Evolutionary conservation across 2,888 invertebrate genomes (phyloP).

Genomic region (Drosophila prolongata): DNA sequence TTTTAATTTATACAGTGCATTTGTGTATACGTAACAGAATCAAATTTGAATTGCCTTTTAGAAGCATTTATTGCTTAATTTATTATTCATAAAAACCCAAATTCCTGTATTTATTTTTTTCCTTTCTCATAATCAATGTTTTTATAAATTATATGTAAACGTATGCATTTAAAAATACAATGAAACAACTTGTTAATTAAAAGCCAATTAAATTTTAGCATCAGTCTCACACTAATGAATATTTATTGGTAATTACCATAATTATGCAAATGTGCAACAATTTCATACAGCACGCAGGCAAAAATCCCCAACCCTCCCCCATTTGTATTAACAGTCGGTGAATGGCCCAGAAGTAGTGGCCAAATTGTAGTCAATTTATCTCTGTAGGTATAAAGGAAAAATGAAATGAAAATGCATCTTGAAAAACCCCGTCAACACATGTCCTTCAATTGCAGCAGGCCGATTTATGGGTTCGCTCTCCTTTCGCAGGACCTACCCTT

Average conservation of each 20-base stretch:
- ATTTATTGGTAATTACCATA: slow-evolving; percentile 72
- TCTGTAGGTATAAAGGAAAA: slow-evolving; percentile 6
- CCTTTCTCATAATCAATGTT: background rate
- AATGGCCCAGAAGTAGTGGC: slow-evolving; percentile 7
- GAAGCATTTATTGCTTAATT: background rate
- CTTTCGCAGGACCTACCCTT: slow-evolving; percentile 15
- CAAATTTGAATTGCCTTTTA: background rate
- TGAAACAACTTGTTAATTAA: slow-evolving; percentile 59
- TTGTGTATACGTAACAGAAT: no score
- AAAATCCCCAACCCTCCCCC: slow-evolving; percentile 14
- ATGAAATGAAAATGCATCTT: slow-evolving; percentile 38
- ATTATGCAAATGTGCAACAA: slow-evolving; percentile 70
- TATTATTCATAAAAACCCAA: background rate
- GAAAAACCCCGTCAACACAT: slow-evolving; percentile 45
- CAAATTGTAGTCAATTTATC: slow-evolving; percentile 8
- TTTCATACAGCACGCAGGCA: slow-evolving; percentile 58
- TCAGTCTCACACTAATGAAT: slow-evolving; percentile 68
- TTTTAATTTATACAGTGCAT: no score
- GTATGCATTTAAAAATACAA: slow-evolving; percentile 15
- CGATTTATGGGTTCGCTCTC: slow-evolving; percentile 17
- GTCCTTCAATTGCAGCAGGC: slow-evolving; percentile 37
- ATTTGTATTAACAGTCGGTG: slow-evolving; percentile 23
- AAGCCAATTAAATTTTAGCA: slow-evolving; percentile 69
- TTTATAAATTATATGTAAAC: slow-evolving; percentile 8
- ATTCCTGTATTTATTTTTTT: background rate